Conservation (phyloP, 2,888 invertebrate species). For the Podotricha telesiphe region DNA sequence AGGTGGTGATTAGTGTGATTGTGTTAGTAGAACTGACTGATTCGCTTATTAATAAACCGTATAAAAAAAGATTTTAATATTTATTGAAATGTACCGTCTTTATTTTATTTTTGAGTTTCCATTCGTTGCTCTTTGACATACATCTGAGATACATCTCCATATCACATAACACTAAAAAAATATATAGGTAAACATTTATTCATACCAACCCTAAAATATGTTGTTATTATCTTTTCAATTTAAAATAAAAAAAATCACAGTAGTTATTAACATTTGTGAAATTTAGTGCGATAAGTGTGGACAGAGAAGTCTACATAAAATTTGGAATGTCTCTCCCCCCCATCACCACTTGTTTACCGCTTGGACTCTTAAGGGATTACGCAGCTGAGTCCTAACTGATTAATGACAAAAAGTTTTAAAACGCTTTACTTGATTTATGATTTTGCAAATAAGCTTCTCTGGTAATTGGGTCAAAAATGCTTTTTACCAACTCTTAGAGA, state of each 20-base stretch:
- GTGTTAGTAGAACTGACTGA: constrained; percentile 35
- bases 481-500: constrained; percentile 8
- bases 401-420: constrained; percentile 61
- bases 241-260: constrained; percentile 17
- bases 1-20: constrained; percentile 46
- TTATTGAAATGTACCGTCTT: constrained; percentile 7
- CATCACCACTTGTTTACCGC: constrained; percentile 50
- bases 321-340: constrained; percentile 37
- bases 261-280: constrained; percentile 24
- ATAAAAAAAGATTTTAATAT: constrained; percentile 15
- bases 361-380: constrained; percentile 53
- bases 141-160: too few relatives aligned
- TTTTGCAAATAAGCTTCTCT: constrained; percentile 47
- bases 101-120: neutral
- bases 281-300: constrained; percentile 16
- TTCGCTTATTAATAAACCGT: constrained; percentile 36
- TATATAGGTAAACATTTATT: neutral
- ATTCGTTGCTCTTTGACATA: too few relatives aligned
- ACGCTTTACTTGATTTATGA: constrained; percentile 56
- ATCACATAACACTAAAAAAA: too few relatives aligned
- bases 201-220: constrained; percentile 31
- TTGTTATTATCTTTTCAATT: constrained; percentile 33
- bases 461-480: constrained; percentile 48
- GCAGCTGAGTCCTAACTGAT: constrained; percentile 71
- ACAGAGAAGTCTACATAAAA: constrained; percentile 27